Evolutionary conservation across 2,888 invertebrate species (phyloP), one percentile per base, ranked within the genome.

Genomic region (Mesorhabditis spiculigera): DNA sequence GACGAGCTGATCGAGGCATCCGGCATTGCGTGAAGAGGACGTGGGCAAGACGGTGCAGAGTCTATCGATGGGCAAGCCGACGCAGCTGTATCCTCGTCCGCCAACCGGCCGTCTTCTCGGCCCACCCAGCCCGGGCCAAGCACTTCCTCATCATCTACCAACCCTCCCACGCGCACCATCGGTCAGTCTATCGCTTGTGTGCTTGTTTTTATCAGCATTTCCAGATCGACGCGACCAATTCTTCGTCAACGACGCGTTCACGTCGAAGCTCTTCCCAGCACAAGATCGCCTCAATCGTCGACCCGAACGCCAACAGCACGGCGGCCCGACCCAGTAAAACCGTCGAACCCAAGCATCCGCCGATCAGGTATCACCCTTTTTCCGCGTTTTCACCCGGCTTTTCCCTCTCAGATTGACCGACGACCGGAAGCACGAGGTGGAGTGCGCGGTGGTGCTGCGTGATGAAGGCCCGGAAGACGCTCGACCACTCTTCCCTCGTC

Each of bases 401-500:
- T 28, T 28, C 28, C 76, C 74, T 94, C 95, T 65, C 97, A 98
- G 87, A n/a, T 28, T 28, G 28, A 28, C 28, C 28, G 97, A 98
- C 88, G 97, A 98, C 88, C 91, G 97, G 81, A 97, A 97, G 88
- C 96, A 97, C 88, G 97, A 97, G 89, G 97, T 98, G 81, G 98
- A 98, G 89, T 97, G 97, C 67, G 97, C 97, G 76, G 95, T 98
- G 86, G 97, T 98, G 76, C 91, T n/a, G 95, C 86, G 96, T 98
- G 86, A 98, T 98, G 98, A 98, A 98, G 89, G 93, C 95, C 67
- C 90, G 97, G 79, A 95, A 96, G 90, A 91, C 92, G 85, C 92
- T 97, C 91, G 90, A 86, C 73, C 89, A 89, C 84, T 95, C 28
- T 1, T 28, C 28, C 3, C 28, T 28, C 28, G 28, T 28, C 28